Base-by-base conservation (phyloP, 2,888 invertebrate genomes). In the Pachycephus smyrnensis region DNA sequence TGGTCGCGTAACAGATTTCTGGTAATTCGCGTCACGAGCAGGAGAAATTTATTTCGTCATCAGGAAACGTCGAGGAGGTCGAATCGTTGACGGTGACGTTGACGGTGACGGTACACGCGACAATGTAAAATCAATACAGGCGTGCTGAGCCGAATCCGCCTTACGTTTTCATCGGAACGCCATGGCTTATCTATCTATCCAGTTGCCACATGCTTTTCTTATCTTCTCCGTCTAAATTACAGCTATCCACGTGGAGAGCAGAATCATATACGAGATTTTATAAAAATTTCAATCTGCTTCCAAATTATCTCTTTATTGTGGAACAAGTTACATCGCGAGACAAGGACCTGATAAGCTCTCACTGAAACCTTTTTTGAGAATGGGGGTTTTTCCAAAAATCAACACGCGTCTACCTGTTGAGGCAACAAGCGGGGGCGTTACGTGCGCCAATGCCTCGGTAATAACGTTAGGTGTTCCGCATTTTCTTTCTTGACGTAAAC, bases 341-440 rank as follows among this genome's bases (percentile, higher is more conserved):
- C 1, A 15, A 23, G 9, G 15, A 55, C 23, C 23, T 2, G 55
- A 23, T 6, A 55, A 23, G 23, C 23, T 15, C 15, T 23, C 55
- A 23, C 4, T 55, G 55, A 4, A 15, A n/a, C n/a, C 15, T 31
- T 31, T 31, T 15, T 11, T 15, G 3, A 71, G 15, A 12, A 31
- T 12, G 4, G 4, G 11, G 15, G 3, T 31, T 31, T 33, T 32
- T 6, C 71, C 11, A 71, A 71, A 71, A 33, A 15, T 23, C 12
- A 30, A 12, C 12, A 71, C 31, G 31, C 71, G 23, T 55, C 71
- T 32, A 71, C 71, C 71, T 71, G 71, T 71, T 71, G 71, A 71
- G 71, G 32, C 71, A 15, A 31, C 9, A 31, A 12, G 71, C 31
- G 71, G 71, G 32, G 2, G 12, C 3, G 31, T 71, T 23, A 55